Base-by-base conservation (phyloP, 2,888 invertebrate genomes). In the Drosophila trichaetosa region DNA sequence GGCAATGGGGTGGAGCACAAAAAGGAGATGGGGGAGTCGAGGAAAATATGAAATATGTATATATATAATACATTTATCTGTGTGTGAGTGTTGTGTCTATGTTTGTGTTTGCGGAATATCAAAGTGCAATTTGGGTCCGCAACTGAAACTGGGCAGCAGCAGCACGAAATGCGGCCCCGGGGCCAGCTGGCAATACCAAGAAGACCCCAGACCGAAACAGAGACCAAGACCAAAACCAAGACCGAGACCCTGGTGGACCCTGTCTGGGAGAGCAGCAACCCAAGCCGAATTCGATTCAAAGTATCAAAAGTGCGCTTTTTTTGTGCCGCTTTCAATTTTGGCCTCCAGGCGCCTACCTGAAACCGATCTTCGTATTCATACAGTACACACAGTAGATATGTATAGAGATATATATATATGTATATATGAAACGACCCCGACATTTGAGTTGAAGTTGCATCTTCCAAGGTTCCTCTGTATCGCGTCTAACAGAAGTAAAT, bases 281-380 rank as follows among this genome's bases (percentile, higher is more conserved):
- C 42, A 46, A 73, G 48, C 49, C 67, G 51, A 66, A 59, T 63
- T 61, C 66, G 65, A 60, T 67, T 69, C 81, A 46, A 46, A 46
- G 69, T 71, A 86, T 80, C 74, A 83, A 70, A 82, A 74, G 86
- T 85, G 73, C 59, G 70, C 61, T 69, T 70, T 52, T 64, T 61
- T 31, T 61, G 73, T 67, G 77, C 68, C 59, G 73, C 78, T 74
- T 86, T 73, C 54, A 73, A 64, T 73, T 73, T 66, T 57, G 64
- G 70, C 86, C 83, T 71, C 62, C 38, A 62, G 81, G 81, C 86
- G 59, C 76, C 68, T 65, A 65, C 46, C 53, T 34, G 34, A 52
- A 52, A 27, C 21, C 54, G 49, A 60, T 70, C 54, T 60, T 33
- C 33, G 53, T 69, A 58, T 68, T 57, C 46, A 53, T 46, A 59